Evolutionary conservation across 2,113 vertebrate species (phyloP).

Genomic region (Spermophilus dauricus): DNA sequence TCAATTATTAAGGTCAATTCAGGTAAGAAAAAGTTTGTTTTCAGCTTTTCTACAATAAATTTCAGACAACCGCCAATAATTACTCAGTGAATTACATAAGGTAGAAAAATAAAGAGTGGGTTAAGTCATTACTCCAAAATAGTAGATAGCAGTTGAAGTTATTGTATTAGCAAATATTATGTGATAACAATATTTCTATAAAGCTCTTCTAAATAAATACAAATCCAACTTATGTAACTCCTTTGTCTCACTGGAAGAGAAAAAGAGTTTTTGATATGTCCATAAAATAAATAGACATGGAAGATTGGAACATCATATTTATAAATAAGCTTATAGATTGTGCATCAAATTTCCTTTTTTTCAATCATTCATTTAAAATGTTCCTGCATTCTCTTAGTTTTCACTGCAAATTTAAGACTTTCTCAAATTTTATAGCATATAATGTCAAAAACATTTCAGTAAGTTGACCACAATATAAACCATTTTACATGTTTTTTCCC

Average conservation of each 20-base stretch:
- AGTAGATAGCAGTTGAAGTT: neutral
- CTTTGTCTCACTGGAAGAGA: neutral
- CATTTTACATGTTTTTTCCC: neutral
- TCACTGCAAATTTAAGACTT: neutral
- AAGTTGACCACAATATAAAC: neutral
- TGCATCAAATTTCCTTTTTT: neutral
- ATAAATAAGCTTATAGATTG: neutral
- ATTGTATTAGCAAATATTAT: neutral
- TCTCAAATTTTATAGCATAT: neutral
- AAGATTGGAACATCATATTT: neutral
- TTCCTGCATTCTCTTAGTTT: neutral
- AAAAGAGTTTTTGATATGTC: neutral
- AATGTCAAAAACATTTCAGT: neutral
- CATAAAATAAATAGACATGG: neutral
- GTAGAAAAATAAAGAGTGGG: neutral
- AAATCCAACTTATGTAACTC: neutral
- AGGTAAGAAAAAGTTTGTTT: neutral
- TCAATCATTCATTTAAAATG: neutral
- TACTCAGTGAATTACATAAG: neutral
- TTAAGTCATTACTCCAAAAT: constrained; percentile 48
- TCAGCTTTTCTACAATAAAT: neutral
- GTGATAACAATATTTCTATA: neutral
- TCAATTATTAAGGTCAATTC: constrained; percentile 17
- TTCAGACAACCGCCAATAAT: neutral
- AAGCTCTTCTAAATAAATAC: neutral